phyloP scores from a whole-genome alignment of 2,113 vertebrate species.

The Nesogale talazaci region DNA sequence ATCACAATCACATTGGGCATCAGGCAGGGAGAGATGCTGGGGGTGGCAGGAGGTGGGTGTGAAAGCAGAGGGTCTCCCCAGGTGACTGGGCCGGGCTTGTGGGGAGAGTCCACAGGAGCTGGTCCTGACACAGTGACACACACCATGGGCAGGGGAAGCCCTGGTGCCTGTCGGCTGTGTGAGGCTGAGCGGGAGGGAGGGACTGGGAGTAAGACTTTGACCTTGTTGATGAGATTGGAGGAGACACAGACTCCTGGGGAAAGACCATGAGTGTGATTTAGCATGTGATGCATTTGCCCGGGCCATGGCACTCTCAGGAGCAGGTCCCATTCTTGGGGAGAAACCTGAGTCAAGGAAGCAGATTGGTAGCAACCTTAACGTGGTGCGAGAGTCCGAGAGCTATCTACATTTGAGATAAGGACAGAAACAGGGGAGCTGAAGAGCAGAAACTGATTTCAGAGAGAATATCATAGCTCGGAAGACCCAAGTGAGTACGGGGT shows the following conservation, averaged over 20 bases:
- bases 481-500: neutral
- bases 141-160: neutral
- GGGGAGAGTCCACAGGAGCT: neutral
- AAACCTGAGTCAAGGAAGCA: neutral
- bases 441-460: neutral
- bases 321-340: neutral
- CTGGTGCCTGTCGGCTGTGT: neutral
- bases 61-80: neutral
- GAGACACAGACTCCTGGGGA: neutral
- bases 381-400: neutral
- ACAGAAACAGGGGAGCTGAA: neutral
- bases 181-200: neutral
- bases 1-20: neutral
- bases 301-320: neutral
- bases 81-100: no score
- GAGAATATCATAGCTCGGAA: neutral
- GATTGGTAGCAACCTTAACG: neutral
- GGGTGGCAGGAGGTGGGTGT: no score
- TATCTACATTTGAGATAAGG: neutral
- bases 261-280: neutral
- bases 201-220: neutral
- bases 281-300: neutral
- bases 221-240: neutral
- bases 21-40: neutral
- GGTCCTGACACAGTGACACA: accelerated